phyloP scores from a whole-genome alignment of 2,113 vertebrate genomes.

The Microtus montanus region DNA sequence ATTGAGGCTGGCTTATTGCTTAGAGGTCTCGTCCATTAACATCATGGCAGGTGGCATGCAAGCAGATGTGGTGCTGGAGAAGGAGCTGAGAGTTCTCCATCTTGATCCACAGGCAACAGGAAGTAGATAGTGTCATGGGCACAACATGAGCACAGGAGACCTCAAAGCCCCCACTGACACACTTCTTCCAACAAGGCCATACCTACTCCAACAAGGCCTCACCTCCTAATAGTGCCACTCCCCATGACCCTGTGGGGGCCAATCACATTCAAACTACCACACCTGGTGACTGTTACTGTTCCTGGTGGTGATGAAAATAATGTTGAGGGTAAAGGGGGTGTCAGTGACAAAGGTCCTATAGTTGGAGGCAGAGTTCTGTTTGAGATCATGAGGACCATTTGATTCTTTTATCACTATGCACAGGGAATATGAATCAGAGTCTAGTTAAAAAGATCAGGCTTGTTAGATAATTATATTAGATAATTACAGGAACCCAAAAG shows the following conservation, averaged over 20 bases:
- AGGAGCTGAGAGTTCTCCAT: background rate
- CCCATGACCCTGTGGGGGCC: background rate
- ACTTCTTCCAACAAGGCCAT: background rate
- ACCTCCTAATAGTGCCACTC: background rate
- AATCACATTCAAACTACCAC: background rate
- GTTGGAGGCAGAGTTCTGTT: background rate
- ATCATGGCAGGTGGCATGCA: background rate
- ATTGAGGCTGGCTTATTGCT: background rate
- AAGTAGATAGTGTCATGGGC: background rate
- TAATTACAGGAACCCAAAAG: constrained; percentile 44
- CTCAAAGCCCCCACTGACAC: background rate
- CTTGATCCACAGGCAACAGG: background rate
- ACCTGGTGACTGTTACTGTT: background rate
- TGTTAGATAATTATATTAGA: constrained; percentile 30
- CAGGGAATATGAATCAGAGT: background rate
- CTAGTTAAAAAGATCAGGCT: constrained; percentile 40
- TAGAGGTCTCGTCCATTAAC: background rate
- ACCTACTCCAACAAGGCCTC: background rate
- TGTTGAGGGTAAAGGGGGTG: background rate
- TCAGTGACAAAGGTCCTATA: background rate
- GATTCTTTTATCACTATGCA: background rate
- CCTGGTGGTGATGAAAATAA: background rate
- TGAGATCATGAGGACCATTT: background rate
- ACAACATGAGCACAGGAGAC: background rate
- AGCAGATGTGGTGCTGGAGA: background rate